These are phyloP conservation scores for Papilio helenus DNA, from an alignment of 1,140 invertebrate species.

Conservation along the genomic window DNA sequence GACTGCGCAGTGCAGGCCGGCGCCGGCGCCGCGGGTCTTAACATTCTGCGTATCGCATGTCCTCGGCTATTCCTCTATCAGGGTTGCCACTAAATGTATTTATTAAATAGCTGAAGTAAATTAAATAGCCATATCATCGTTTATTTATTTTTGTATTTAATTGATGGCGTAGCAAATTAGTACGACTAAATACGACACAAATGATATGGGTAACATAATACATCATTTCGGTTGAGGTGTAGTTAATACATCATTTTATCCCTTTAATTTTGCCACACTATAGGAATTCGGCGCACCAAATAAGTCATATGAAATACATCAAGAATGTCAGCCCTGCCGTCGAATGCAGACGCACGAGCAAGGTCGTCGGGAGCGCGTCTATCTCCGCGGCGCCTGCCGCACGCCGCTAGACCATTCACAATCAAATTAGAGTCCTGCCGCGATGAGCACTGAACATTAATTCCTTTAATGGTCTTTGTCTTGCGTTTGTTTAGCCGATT, in stretches of 20 bases:
- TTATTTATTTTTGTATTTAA: not conserved
- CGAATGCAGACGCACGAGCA: constrained; percentile 66
- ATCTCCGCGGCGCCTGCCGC: constrained; percentile 65
- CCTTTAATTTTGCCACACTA: too few relatives aligned
- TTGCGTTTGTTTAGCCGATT: constrained; percentile 57
- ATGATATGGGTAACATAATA: not conserved
- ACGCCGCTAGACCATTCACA: constrained; percentile 46
- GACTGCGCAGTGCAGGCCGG: constrained; percentile 50
- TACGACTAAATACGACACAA: too few relatives aligned
- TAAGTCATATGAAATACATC: not conserved
- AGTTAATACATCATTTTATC: too few relatives aligned
- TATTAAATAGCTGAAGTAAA: too few relatives aligned
- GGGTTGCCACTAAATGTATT: constrained; percentile 43
- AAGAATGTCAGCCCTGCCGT: constrained; percentile 45
- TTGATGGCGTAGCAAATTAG: not conserved
- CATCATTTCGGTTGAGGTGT: too few relatives aligned
- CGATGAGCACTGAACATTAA: constrained; percentile 50
- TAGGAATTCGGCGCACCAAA: too few relatives aligned
- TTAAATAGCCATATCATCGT: too few relatives aligned
- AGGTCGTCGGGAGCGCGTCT: constrained; percentile 75
- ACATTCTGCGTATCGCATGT: constrained; percentile 64
- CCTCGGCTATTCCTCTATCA: constrained; percentile 57
- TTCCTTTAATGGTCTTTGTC: constrained; percentile 50
- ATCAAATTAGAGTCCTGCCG: constrained; percentile 57
- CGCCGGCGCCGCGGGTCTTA: constrained; percentile 64